Conservation (phyloP, 1,140 invertebrate genomes). For the Ditylenchus dipsaci region DNA sequence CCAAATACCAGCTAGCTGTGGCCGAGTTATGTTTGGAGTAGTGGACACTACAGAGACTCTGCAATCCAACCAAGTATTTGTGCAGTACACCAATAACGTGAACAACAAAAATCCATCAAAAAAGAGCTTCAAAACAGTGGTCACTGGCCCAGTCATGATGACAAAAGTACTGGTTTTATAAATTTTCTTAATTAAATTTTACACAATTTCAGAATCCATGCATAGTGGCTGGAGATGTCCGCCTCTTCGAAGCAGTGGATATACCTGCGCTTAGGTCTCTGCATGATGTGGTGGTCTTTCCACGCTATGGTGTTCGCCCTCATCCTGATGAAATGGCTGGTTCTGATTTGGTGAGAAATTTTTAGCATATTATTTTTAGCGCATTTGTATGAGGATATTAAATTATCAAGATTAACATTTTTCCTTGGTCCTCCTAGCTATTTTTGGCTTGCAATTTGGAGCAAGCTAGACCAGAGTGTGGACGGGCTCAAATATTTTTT, state of each 20-base stretch:
- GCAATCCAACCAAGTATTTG: slow-evolving; percentile 59
- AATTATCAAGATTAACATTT: no score
- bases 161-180: background rate
- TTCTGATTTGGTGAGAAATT: slow-evolving; percentile 59
- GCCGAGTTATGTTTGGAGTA: slow-evolving; percentile 59
- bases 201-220: slow-evolving; percentile 60
- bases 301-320: slow-evolving; percentile 57
- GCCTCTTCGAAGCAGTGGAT: slow-evolving; percentile 59
- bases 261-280: slow-evolving; percentile 56
- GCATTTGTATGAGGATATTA: no score
- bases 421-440: no score
- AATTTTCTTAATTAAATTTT: no score
- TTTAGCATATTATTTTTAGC: no score
- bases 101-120: background rate
- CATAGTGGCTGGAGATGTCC: slow-evolving; percentile 59
- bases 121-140: slow-evolving; percentile 22
- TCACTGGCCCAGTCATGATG: background rate
- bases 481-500: no score
- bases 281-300: slow-evolving; percentile 61
- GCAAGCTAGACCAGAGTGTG: no score
- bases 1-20: slow-evolving; percentile 48
- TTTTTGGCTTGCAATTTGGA: no score
- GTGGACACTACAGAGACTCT: slow-evolving; percentile 58
- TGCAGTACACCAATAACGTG: slow-evolving; percentile 50
- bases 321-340: slow-evolving; percentile 61